Evolutionary conservation across 2,888 invertebrate genomes (phyloP).

Genomic region (Drosophila meridionalis): DNA sequence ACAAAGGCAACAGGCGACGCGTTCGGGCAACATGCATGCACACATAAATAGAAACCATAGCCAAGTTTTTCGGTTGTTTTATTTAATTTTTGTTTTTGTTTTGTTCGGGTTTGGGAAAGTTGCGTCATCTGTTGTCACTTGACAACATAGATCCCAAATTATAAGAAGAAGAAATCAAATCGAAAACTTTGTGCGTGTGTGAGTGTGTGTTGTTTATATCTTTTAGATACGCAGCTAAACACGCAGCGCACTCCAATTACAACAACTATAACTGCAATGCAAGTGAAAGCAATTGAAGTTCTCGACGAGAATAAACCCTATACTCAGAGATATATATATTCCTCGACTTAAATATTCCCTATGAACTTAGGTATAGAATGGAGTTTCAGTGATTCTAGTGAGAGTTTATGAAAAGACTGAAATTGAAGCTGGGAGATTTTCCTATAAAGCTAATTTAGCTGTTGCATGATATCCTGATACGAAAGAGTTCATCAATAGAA

Average conservation of each 20-base stretch:
- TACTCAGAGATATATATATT: too few relatives aligned
- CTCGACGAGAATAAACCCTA: slow-evolving; percentile 2
- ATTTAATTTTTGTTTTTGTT: neutral
- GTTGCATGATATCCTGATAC: too few relatives aligned
- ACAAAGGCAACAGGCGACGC: slow-evolving; percentile 13
- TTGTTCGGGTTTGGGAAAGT: slow-evolving; percentile 38
- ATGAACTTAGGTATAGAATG: too few relatives aligned
- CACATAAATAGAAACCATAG: slow-evolving; percentile 44
- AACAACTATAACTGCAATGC: slow-evolving; percentile 13
- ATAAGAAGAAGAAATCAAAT: slow-evolving; percentile 23
- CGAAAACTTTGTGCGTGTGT: slow-evolving; percentile 16
- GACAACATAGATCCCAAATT: slow-evolving; percentile 36
- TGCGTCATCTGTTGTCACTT: slow-evolving; percentile 55
- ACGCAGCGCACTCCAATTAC: slow-evolving; percentile 33
- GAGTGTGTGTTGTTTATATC: slow-evolving; percentile 13
- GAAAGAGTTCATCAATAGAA: too few relatives aligned
- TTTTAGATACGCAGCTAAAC: slow-evolving; percentile 31
- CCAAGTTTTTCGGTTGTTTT: slow-evolving; percentile 21
- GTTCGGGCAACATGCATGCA: slow-evolving; percentile 8
- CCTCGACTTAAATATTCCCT: too few relatives aligned
- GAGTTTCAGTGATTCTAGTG: too few relatives aligned
- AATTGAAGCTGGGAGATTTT: too few relatives aligned
- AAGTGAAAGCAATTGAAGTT: neutral
- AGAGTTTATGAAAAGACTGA: too few relatives aligned
- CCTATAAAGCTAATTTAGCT: too few relatives aligned